Percentiles rank a stretch among this genome's conserved stretches.
Conservation (phyloP, 2,797 vertebrate species). For the Platalea minor region DNA sequence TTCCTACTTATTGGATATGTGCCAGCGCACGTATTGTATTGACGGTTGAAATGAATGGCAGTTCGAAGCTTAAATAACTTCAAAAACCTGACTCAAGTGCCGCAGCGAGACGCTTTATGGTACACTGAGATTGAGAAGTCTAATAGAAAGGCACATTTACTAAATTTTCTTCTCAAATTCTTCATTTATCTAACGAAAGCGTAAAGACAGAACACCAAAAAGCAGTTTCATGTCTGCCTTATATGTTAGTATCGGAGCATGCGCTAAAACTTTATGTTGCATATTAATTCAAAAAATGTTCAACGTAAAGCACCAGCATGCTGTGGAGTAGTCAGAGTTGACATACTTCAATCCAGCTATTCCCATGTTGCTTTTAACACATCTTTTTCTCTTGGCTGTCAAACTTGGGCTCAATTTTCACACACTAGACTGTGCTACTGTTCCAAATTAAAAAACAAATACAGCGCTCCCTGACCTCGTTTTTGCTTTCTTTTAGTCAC, state of each 20-base stretch:
- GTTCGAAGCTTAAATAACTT: background rate
- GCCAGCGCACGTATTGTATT: background rate
- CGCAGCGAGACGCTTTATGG: background rate
- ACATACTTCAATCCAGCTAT: background rate
- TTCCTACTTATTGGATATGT: background rate
- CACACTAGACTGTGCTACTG: background rate
- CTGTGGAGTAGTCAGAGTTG: background rate
- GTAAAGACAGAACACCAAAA: background rate
- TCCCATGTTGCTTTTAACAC: background rate
- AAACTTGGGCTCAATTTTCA: background rate
- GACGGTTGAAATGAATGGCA: background rate
- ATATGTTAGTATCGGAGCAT: fast-evolving
- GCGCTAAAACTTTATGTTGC: fast-evolving
- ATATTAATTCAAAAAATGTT: fast-evolving
- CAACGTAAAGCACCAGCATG: background rate
- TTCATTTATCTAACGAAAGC: background rate
- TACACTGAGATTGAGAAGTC: background rate
- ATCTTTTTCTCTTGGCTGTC: background rate
- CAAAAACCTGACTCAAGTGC: background rate
- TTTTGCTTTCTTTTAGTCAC: background rate
- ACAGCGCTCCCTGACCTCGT: background rate
- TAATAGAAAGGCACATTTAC: background rate
- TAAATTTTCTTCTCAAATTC: background rate
- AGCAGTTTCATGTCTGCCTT: background rate
- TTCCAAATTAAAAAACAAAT: background rate